Evolutionary conservation across 1,140 invertebrate species (phyloP), one percentile per base, ranked within the genome.

Genomic region (Temnothorax curvispinosus): DNA sequence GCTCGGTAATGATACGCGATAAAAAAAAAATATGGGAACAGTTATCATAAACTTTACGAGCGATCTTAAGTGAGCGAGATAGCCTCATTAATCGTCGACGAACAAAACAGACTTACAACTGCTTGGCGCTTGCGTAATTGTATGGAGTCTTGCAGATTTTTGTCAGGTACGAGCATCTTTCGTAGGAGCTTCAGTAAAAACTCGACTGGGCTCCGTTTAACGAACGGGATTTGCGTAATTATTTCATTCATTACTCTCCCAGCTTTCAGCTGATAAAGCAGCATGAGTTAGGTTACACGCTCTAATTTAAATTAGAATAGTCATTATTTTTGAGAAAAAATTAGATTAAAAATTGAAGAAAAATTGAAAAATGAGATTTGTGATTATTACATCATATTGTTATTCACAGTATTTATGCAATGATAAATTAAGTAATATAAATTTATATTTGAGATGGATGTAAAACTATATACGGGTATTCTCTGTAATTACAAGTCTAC

Each of bases 21-120:
- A 81, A 82, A 84, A 82, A 77, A 80, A 47, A 60, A 60, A 54
- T 60, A 50, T 27, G 69, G 35, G 7, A 50, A 75, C 69, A 75
- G 58, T 84, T 75, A 84, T n/a, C 54, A 47, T 84, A 62, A 84
- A 62, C 41, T 75, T 84, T 62, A 74, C 27, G 69, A 60, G 69
- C 54, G 69, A 60, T 60, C 54, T 44, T 50, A 32, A 75, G 32
- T 21, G 69, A 58, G 60, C 41, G 50, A 74, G 35, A 84, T 27
- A 41, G 38, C 47, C 47, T 18, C 47, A 47, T 67, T 80, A 44
- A 81, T 81, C 50, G 15, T 15, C 64, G 50, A 8, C 80, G 38
- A 44, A 69, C 62, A 52, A 50, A 67, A 69, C 32, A 52, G 52
- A 27, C 41, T 27, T 27, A 27, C 27, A 27, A 27, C 27, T 27